Evolutionary conservation across 1,140 invertebrate species (phyloP).

Genomic region (Euwallacea similis): DNA sequence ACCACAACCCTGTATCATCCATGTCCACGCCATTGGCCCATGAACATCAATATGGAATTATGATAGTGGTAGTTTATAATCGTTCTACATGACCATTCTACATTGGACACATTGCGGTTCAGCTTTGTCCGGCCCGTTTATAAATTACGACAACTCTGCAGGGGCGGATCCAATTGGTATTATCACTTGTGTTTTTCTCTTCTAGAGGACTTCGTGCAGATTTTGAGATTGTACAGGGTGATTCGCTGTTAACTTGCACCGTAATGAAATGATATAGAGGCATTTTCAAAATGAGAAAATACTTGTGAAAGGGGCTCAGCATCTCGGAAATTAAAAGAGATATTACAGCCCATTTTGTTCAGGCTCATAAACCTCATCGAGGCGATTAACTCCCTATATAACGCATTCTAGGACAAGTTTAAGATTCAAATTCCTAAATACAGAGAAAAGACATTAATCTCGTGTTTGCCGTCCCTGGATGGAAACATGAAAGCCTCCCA

Average conservation of each 20-base stretch:
- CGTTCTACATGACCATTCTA: conserved; percentile 47
- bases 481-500: background rate
- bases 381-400: too few species aligned
- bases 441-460: too few species aligned
- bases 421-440: too few species aligned
- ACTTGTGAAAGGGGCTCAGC: too few species aligned
- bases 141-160: conserved; percentile 44
- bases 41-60: conserved; percentile 50
- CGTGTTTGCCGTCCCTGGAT: too few species aligned
- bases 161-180: conserved; percentile 18
- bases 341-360: too few species aligned
- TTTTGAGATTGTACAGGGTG: conserved; percentile 1
- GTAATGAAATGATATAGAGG: too few species aligned
- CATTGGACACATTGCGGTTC: conserved; percentile 46
- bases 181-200: conserved; percentile 10
- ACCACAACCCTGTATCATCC: background rate
- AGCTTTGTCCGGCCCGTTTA: conserved; percentile 45
- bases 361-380: too few species aligned
- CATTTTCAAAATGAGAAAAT: too few species aligned
- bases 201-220: background rate
- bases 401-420: too few species aligned
- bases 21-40: conserved; percentile 44
- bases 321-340: too few species aligned
- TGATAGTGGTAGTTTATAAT: conserved; percentile 47
- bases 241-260: background rate